These are phyloP conservation scores for Acanthosepion lycidas DNA, from an alignment of 2,888 invertebrate species.

Conservation along the genomic window DNA sequence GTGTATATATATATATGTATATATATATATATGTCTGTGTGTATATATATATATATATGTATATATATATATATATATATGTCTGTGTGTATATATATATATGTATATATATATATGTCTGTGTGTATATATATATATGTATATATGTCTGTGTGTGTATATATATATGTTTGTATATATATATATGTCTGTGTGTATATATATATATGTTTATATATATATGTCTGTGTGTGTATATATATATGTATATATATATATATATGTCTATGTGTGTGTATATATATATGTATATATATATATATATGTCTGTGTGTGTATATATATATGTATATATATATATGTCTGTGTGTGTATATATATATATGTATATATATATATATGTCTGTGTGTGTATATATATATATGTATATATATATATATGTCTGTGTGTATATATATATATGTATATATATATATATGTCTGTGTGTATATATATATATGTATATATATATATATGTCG, in stretches of 20 bases:
- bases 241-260: not conserved
- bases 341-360: too few relatives aligned
- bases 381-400: too few relatives aligned
- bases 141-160: too few relatives aligned
- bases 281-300: not conserved
- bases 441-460: conserved; percentile 38
- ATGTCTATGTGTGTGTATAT: not conserved
- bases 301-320: not conserved
- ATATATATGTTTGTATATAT: too few relatives aligned
- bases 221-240: not conserved
- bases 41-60: not conserved
- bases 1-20: not conserved
- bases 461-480: not conserved
- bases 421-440: too few relatives aligned
- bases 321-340: not conserved
- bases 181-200: too few relatives aligned
- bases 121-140: too few relatives aligned
- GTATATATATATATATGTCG: not conserved
- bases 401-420: too few relatives aligned
- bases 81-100: not conserved
- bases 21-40: not conserved
- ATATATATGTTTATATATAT: not conserved
- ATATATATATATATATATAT: not conserved
- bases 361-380: too few relatives aligned
- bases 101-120: too few relatives aligned